Conservation (phyloP, 2,113 vertebrate species). For the Oryzias celebensis region DNA sequence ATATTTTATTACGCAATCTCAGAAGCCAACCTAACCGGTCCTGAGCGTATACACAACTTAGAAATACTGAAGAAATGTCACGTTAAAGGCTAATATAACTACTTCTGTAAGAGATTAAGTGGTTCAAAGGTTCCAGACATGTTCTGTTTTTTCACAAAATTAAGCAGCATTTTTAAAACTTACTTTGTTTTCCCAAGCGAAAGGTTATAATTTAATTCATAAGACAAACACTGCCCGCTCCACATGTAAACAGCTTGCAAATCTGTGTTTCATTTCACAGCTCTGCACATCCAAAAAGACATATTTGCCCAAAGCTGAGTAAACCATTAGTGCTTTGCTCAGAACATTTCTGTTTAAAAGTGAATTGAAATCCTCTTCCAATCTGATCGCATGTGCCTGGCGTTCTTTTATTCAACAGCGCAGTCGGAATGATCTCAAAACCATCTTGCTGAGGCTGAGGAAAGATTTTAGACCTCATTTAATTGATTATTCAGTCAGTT, state of each 20-base stretch:
- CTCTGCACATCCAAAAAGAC: background rate
- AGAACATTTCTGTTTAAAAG: conserved; percentile 7
- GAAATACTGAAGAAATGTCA: background rate
- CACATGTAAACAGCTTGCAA: background rate
- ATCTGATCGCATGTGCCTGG: conserved; percentile 11
- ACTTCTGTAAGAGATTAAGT: too few species aligned
- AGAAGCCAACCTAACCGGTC: conserved; percentile 1
- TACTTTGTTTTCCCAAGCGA: background rate
- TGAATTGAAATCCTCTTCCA: conserved; percentile 33
- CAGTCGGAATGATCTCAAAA: conserved; percentile 22
- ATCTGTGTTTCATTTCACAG: background rate
- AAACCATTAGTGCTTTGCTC: conserved; percentile 13
- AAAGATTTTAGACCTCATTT: conserved; percentile 11
- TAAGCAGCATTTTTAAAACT: background rate
- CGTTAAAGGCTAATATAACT: background rate
- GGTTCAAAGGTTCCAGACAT: background rate
- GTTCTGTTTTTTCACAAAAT: background rate
- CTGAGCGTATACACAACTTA: background rate
- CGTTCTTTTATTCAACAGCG: conserved; percentile 32
- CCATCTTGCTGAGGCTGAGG: conserved; percentile 4
- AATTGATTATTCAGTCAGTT: conserved; percentile 26
- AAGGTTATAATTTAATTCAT: background rate
- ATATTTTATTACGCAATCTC: conserved; percentile 18
- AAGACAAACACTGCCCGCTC: background rate
- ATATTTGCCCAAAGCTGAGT: conserved; percentile 17